A percentile compares a stretch with the other conserved stretches of the same genome.
phyloP scores from a whole-genome alignment of 2,113 vertebrate genomes.

The Corythornis vintsioides region DNA sequence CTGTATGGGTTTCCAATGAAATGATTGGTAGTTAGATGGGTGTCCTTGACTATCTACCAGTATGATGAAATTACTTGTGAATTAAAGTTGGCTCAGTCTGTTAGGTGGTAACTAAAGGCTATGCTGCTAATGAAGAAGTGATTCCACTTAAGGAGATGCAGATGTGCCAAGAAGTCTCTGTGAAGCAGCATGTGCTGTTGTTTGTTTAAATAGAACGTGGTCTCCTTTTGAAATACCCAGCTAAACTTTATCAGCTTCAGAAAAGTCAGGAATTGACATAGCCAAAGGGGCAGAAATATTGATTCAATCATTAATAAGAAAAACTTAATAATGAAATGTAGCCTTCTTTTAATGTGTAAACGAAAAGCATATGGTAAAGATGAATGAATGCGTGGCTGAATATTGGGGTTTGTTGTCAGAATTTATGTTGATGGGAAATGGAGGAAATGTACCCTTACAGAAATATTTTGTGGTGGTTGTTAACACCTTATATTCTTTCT shows the following conservation, averaged over 20 bases:
- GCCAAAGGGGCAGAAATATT: not conserved
- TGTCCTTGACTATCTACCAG: not conserved
- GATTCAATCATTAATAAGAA: slow-evolving; percentile 31
- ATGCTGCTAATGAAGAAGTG: not conserved
- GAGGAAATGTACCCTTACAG: slow-evolving; percentile 76
- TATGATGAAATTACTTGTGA: not conserved
- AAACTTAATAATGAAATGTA: slow-evolving; percentile 29
- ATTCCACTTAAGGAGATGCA: slow-evolving; percentile 29
- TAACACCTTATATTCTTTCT: slow-evolving; percentile 77
- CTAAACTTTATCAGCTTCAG: slow-evolving; percentile 4
- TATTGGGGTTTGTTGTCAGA: slow-evolving; percentile 73
- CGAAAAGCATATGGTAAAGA: slow-evolving; percentile 72
- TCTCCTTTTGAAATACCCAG: not conserved
- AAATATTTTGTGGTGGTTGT: slow-evolving; percentile 77
- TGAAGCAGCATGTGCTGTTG: not conserved
- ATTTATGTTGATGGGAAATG: slow-evolving; percentile 76
- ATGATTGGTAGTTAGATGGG: not conserved
- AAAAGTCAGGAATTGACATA: not conserved
- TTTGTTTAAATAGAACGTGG: not conserved
- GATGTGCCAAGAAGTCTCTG: not conserved
- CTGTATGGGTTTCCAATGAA: not conserved
- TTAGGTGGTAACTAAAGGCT: not conserved
- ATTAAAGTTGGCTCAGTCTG: not conserved
- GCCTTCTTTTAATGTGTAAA: slow-evolving; percentile 52
- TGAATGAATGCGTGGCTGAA: slow-evolving; percentile 68